These are phyloP conservation scores for Diglossa cyanea DNA, from an alignment of 2,797 vertebrate species.

Conservation along the genomic window DNA sequence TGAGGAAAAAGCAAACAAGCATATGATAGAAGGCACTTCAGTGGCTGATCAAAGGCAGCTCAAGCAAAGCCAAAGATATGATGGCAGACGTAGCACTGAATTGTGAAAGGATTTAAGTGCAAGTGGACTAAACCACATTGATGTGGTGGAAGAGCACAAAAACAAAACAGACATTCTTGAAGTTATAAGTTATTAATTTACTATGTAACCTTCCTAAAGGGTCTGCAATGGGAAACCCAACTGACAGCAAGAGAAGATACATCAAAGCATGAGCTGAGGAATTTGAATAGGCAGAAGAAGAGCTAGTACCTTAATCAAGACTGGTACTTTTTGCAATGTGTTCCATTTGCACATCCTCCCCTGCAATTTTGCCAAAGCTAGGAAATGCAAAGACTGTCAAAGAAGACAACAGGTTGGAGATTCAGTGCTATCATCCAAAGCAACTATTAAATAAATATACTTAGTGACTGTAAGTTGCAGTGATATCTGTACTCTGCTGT, in stretches of 20 bases:
- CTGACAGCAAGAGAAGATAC: not conserved
- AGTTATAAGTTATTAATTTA: not conserved
- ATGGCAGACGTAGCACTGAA: not conserved
- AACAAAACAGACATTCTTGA: not conserved
- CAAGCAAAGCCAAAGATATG: not conserved
- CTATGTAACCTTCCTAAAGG: not conserved
- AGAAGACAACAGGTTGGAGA: not conserved
- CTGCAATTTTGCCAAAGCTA: not conserved
- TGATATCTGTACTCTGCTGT: not conserved
- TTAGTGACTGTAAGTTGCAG: not conserved
- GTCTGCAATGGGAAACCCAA: not conserved
- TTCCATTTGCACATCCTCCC: not conserved
- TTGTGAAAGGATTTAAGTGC: not conserved
- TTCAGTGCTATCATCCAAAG: not conserved
- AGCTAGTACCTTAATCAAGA: not conserved
- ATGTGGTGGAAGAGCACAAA: not conserved
- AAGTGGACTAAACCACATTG: not conserved
- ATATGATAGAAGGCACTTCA: fast-evolving
- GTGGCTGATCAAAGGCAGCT: not conserved
- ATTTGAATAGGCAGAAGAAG: not conserved
- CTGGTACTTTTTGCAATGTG: not conserved
- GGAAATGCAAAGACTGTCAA: not conserved
- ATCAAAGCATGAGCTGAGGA: not conserved
- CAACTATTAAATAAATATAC: not conserved
- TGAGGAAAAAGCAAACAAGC: not conserved